These are phyloP conservation scores for Troides oblongomaculatus DNA, from an alignment of 2,888 invertebrate genomes.

Conservation along the genomic window DNA sequence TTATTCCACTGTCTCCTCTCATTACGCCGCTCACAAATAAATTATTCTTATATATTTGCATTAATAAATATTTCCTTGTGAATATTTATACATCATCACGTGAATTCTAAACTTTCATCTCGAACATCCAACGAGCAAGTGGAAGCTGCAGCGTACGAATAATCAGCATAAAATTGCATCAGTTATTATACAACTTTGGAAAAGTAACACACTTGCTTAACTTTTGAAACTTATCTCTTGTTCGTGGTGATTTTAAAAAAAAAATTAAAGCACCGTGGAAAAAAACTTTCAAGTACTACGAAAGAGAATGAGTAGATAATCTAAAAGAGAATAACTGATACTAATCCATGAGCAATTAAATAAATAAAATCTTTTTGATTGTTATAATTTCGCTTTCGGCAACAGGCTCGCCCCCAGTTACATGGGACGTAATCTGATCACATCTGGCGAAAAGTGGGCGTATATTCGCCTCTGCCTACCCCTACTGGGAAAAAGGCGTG, in stretches of 20 bases:
- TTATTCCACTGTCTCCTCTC: no score
- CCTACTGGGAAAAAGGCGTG: no score
- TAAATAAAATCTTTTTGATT: neutral
- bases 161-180: neutral
- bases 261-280: neutral
- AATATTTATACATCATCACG: neutral
- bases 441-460: no score
- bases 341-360: neutral
- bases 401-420: no score
- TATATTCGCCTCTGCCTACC: no score
- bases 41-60: neutral
- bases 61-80: constrained; percentile 1
- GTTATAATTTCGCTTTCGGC: no score
- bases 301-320: neutral
- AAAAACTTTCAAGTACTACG: neutral
- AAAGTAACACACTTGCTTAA: neutral
- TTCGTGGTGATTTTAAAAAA: neutral
- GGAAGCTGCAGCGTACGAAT: neutral
- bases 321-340: neutral
- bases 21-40: neutral
- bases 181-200: neutral
- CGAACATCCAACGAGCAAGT: neutral
- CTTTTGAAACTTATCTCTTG: neutral
- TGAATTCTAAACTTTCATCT: constrained; percentile 4
- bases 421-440: no score